Base-by-base conservation (phyloP, 2,888 invertebrate species). In the Drosophila tripunctata region DNA sequence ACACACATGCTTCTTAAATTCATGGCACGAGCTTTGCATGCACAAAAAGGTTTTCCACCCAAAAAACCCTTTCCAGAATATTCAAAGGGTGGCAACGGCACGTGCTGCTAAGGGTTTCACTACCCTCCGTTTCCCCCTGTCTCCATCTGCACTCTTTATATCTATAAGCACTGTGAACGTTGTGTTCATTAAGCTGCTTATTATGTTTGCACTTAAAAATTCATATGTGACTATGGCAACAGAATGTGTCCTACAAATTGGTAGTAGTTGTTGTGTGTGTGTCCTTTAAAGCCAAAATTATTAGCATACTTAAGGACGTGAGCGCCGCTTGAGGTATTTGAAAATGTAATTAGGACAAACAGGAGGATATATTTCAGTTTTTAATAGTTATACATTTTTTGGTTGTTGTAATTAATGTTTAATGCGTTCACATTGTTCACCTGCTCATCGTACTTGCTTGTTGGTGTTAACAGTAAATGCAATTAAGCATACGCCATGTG, bases 121-220 rank as follows among this genome's bases (percentile, higher is more conserved):
- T 21, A 22, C 35, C 3, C 14, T 30, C 21, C 24, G 21, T 21
- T 22, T 30, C n/a, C 3, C 6, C 0, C 1, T 1, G 7, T n/a
- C 1, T 0, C n/a, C n/a, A n/a, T n/a, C n/a, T n/a, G n/a, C n/a
- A n/a, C 10, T 10, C 3, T 27, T 2, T 15, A 1, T 1, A 7
- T 10, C 2, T 24, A 17, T 58, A 54, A 50, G 65, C 40, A 45
- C 47, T 33, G 35, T 38, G 69, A 54, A 54, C 57, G 60, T 55
- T 65, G 58, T 83, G 78, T 81, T 84, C 83, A 84, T 84, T 84
- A 86, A 83, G 84, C 84, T 78, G 79, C 83, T 84, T 84, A 84
- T 84, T 84, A 84, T 84, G 84, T 83, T 83, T 84, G 84, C 79
- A 84, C 87, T 86, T 86, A 84, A 81, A 84, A 86, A 81, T 84